Base-by-base conservation (phyloP, 2,797 vertebrate species). In the Peromyscus nudipes region DNA sequence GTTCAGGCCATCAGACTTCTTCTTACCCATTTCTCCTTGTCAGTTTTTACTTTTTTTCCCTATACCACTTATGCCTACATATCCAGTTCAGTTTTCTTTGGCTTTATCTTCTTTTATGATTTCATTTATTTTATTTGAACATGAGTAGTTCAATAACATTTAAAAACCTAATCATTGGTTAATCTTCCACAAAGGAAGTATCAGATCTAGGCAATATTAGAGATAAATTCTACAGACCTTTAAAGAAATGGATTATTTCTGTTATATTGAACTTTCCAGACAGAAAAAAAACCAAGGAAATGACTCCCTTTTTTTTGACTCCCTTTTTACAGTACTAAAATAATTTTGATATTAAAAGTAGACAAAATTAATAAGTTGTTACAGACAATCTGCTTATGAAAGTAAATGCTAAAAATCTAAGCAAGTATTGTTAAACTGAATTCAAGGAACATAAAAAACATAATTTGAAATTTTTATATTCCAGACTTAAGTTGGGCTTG, bases 401-500 rank as follows among this genome's bases (percentile, higher is more conserved):
- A 19, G 76, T n/a, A n/a, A 6, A 65, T 49, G 23, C 34, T n/a
- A 75, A 95, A 91, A 40, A 37, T 16, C 31, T 86, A 84, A 80
- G 17, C 3, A 52, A 65, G 79, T 84, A 57, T 40, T 27, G 29
- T 13, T n/a, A 90, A 86, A 90, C 4, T 65, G 40, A 94, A 96
- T 69, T 79, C 19, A 64, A 43, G 27, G 16, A 62, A 55, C 29
- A 69, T 83, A n/a, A 86, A 43, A 89, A 49, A 17, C 40, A 57
- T 49, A 75, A 25, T 71, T 9, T 76, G 25, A 82, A 96, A 88
- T 75, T 76, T 17, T 88, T 87, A 21, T 46, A 67, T 71, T 92
- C 37, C 14, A 52, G 16, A 79, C 73, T 95, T 31, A 83, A 94
- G n/a, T 89, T 90, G 92, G 52, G 0, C 10, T 95, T 92, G 9